Evolutionary conservation across 2,797 vertebrate species (phyloP).

Genomic region (Echiichthys vipera): DNA sequence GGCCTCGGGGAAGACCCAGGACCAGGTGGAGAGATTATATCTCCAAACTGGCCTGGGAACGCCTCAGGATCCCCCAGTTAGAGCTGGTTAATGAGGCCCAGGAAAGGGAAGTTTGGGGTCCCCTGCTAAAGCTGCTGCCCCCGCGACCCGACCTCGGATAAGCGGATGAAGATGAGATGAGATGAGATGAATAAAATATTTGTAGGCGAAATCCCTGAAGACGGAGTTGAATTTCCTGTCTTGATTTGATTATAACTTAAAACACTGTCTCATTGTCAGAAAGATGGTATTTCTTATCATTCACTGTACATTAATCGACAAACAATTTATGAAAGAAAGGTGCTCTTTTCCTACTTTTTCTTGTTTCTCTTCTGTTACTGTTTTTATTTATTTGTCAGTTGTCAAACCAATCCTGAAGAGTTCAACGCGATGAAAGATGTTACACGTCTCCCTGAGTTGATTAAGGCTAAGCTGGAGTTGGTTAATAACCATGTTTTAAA

Average conservation of each 20-base stretch:
- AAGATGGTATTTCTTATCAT: conserved; percentile 82
- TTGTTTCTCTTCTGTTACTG: conserved; percentile 49
- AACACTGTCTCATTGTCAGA: conserved; percentile 69
- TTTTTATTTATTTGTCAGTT: conserved; percentile 65
- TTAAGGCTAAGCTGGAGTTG: conserved; percentile 52
- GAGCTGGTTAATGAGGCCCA: too few species aligned
- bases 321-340: conserved; percentile 88
- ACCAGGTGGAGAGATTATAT: too few species aligned
- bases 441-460: conserved; percentile 44
- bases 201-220: conserved; percentile 24
- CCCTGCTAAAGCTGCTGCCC: too few species aligned
- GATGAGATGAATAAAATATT: too few species aligned
- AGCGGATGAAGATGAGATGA: too few species aligned
- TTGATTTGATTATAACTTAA: conserved; percentile 38
- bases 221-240: conserved; percentile 26
- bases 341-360: conserved; percentile 87
- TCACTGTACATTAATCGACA: conserved; percentile 56
- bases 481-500: conserved; percentile 11
- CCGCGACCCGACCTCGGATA: too few species aligned
- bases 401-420: conserved; percentile 55
- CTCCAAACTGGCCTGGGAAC: too few species aligned
- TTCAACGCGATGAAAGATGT: conserved; percentile 57
- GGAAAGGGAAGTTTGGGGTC: too few species aligned
- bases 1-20: too few species aligned
- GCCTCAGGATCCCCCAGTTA: too few species aligned